These are phyloP conservation scores for Drosophila acutilabella DNA, from an alignment of 2,888 invertebrate species.

Conservation along the genomic window DNA sequence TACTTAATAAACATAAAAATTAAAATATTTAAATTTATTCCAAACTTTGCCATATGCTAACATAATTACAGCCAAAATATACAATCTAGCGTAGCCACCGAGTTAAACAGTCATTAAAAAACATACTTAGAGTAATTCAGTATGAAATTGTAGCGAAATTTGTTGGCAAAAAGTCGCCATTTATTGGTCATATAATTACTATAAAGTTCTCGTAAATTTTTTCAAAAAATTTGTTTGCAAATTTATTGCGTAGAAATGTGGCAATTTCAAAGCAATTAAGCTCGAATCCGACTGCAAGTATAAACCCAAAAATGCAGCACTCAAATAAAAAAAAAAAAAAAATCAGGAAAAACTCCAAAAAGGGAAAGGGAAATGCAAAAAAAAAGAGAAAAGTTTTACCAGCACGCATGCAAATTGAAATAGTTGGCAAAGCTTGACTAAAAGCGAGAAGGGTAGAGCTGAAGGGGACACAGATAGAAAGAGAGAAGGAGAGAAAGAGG, in stretches of 20 bases:
- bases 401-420: slow-evolving; percentile 60
- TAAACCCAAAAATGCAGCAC: slow-evolving; percentile 16
- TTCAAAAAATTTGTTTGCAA: slow-evolving; percentile 7
- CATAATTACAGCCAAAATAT: neutral
- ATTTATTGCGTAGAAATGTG: slow-evolving; percentile 31
- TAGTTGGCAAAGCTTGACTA: slow-evolving; percentile 48
- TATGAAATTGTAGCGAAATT: neutral
- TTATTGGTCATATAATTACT: slow-evolving; percentile 3
- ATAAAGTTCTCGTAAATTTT: slow-evolving; percentile 1
- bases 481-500: neutral
- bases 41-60: neutral
- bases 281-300: slow-evolving; percentile 25
- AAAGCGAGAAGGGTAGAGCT: neutral
- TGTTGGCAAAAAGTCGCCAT: neutral
- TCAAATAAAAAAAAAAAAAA: slow-evolving; percentile 12
- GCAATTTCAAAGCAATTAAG: slow-evolving; percentile 29
- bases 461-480: neutral
- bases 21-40: too few relatives aligned
- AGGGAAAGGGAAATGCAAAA: slow-evolving; percentile 2
- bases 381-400: slow-evolving; percentile 30
- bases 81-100: neutral
- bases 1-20: too few relatives aligned
- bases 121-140: neutral
- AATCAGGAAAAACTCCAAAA: slow-evolving; percentile 9
- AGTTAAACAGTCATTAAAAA: neutral